Conservation (phyloP, 2,888 invertebrate genomes). For the Lycophotia porphyrea region DNA sequence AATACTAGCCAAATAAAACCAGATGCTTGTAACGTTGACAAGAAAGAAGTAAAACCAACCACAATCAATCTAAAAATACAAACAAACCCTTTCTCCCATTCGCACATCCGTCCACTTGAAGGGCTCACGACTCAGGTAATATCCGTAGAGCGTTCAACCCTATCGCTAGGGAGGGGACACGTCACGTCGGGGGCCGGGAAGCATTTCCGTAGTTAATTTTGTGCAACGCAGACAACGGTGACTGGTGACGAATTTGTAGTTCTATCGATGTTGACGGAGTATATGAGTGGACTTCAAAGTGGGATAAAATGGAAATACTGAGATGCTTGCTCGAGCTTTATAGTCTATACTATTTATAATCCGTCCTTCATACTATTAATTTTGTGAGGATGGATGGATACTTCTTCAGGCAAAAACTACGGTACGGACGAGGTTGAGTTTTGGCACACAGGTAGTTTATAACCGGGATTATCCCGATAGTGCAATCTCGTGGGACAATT, state of each 20-base stretch:
- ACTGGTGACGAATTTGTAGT: slow-evolving; percentile 55
- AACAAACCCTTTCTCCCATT: slow-evolving; percentile 4
- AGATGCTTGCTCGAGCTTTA: not conserved
- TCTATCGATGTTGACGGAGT: slow-evolving; percentile 21
- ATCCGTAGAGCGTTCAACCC: slow-evolving; percentile 47
- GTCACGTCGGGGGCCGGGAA: slow-evolving; percentile 55
- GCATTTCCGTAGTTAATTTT: slow-evolving; percentile 66
- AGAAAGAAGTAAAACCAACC: not conserved
- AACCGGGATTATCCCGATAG: not conserved
- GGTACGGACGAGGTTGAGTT: not conserved
- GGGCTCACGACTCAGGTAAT: slow-evolving; percentile 27
- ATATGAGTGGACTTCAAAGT: slow-evolving; percentile 18
- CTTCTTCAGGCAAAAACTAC: not conserved
- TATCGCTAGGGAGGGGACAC: slow-evolving; percentile 39
- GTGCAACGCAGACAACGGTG: slow-evolving; percentile 49
- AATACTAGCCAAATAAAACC: not conserved
- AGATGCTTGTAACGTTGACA: not conserved
- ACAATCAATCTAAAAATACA: slow-evolving; percentile 21
- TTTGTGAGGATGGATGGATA: not conserved
- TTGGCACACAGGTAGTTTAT: not conserved
- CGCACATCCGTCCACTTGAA: slow-evolving; percentile 14
- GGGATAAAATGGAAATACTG: not conserved
- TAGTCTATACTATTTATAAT: not conserved
- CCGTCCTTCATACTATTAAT: not conserved
- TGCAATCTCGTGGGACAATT: not conserved